A percentile compares a stretch with the other conserved stretches of the same genome.
phyloP scores from a whole-genome alignment of 2,888 invertebrate species.

The Brachyptera risi region DNA sequence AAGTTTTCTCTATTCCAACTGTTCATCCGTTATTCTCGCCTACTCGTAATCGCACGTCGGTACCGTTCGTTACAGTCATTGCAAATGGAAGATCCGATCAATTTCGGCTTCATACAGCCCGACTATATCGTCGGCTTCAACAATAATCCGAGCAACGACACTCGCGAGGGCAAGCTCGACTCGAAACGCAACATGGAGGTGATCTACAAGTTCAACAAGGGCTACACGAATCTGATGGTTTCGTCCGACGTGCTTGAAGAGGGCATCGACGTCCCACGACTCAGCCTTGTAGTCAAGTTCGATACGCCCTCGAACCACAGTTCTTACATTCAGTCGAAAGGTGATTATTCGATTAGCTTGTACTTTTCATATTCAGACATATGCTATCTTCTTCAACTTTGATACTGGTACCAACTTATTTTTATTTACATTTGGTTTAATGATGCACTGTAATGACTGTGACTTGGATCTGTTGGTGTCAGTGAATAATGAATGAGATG shows the following conservation, averaged over 20 bases:
- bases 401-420: too few relatives aligned
- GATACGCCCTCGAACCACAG: constrained; percentile 68
- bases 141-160: constrained; percentile 53
- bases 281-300: constrained; percentile 73
- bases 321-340: constrained; percentile 87
- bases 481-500: too few relatives aligned
- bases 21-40: too few relatives aligned
- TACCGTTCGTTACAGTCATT: constrained; percentile 48
- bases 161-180: constrained; percentile 52
- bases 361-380: too few relatives aligned
- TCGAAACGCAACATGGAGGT: constrained; percentile 54
- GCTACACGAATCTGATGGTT: constrained; percentile 60
- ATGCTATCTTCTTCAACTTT: too few relatives aligned
- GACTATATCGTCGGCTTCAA: constrained; percentile 71
- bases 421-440: too few relatives aligned
- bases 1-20: too few relatives aligned
- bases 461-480: too few relatives aligned
- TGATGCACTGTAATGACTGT: too few relatives aligned
- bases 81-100: constrained; percentile 41
- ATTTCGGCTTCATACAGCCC: constrained; percentile 57
- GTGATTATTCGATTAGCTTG: constrained; percentile 57
- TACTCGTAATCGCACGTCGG: too few relatives aligned
- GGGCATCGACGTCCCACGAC: constrained; percentile 81
- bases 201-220: constrained; percentile 48
- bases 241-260: constrained; percentile 85